phyloP scores from a whole-genome alignment of 2,888 invertebrate species.

The Stenurella melanura region DNA sequence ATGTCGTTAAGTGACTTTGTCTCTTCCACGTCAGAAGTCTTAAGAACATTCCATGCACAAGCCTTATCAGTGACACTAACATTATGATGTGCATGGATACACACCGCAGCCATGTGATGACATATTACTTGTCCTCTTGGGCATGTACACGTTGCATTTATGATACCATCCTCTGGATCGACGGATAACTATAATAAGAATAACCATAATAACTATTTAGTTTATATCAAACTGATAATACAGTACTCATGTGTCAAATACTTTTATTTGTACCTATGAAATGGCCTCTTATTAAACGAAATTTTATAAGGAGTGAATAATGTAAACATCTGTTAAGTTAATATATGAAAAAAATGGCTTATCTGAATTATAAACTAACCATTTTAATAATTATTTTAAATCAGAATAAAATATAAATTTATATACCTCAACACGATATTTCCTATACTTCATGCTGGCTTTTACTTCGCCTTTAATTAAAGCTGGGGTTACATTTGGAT shows the following conservation, averaged over 20 bases:
- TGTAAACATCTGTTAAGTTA: neutral
- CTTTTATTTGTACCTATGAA: no score
- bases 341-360: neutral
- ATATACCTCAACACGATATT: constrained; percentile 11
- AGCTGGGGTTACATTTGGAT: constrained; percentile 8
- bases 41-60: constrained; percentile 13
- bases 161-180: constrained; percentile 23
- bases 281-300: neutral
- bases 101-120: constrained; percentile 27
- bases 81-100: constrained; percentile 20
- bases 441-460: constrained; percentile 14
- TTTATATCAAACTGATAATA: no score
- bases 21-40: neutral
- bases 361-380: neutral
- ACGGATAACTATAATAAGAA: constrained; percentile 14
- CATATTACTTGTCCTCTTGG: constrained; percentile 27
- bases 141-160: constrained; percentile 14
- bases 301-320: neutral
- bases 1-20: neutral
- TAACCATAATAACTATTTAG: no score
- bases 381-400: neutral
- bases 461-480: constrained; percentile 13
- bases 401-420: no score
- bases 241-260: neutral
- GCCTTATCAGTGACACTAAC: constrained; percentile 14